phyloP scores from a whole-genome alignment of 2,888 invertebrate genomes.

The Dinocampus coccinellae region DNA sequence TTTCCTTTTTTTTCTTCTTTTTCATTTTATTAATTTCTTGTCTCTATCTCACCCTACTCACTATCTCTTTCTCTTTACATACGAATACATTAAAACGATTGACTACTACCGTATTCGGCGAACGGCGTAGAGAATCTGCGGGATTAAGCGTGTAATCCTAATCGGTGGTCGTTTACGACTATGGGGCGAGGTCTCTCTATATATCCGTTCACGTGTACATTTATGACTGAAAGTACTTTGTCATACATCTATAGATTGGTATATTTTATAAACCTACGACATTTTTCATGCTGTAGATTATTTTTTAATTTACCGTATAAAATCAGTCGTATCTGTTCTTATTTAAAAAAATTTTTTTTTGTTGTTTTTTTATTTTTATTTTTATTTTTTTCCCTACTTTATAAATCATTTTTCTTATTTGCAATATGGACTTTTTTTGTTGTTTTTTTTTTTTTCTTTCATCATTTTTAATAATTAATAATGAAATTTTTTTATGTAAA shows the following conservation, averaged over 20 bases:
- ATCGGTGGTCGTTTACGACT: slow-evolving; percentile 38
- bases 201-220: slow-evolving; percentile 30
- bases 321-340: neutral
- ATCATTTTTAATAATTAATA: no score
- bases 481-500: no score
- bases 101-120: slow-evolving; percentile 58
- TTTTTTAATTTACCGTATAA: neutral
- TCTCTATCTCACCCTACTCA: no score
- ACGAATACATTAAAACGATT: slow-evolving; percentile 42
- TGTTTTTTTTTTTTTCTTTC: no score
- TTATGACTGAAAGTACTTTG: slow-evolving; percentile 20
- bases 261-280: neutral
- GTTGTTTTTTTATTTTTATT: neutral
- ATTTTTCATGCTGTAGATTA: neutral
- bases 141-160: slow-evolving; percentile 42
- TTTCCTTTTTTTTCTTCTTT: no score
- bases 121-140: slow-evolving; percentile 44
- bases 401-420: no score
- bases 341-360: neutral
- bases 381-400: neutral
- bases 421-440: no score
- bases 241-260: neutral
- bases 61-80: neutral
- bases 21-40: no score
- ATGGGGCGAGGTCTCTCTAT: slow-evolving; percentile 34